Percentiles rank a stretch among this genome's conserved stretches.
phyloP scores from a whole-genome alignment of 2,113 vertebrate species.

The Carlito syrichta region DNA sequence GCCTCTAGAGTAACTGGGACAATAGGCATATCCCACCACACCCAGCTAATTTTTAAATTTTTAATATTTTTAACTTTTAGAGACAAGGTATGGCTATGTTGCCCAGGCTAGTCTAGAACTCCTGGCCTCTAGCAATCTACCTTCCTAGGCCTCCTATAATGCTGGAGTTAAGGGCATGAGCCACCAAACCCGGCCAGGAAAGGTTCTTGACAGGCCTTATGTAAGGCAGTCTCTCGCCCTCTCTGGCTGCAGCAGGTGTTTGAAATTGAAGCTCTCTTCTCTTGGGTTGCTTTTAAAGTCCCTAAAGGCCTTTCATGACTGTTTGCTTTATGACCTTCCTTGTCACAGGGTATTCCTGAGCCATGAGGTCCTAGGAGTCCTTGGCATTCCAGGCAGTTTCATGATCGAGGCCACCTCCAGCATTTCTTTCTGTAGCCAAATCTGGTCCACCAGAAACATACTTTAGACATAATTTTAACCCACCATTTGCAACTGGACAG shows the following conservation, averaged over 20 bases:
- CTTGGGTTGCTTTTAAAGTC: background rate
- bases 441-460: background rate
- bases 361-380: background rate
- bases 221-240: background rate
- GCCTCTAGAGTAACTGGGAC: no score
- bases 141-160: no score
- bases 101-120: no score
- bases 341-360: background rate
- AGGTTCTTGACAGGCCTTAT: no score
- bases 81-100: no score
- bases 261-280: background rate
- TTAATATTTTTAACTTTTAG: no score
- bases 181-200: fast-evolving
- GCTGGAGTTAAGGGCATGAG: no score
- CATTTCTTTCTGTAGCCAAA: background rate
- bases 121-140: no score
- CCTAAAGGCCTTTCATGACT: no score
- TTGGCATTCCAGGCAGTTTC: background rate
- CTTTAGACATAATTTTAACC: background rate
- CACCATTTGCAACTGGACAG: background rate
- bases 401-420: background rate
- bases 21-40: no score
- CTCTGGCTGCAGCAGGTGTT: background rate
- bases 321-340: background rate
- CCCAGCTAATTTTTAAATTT: no score